phyloP scores from a whole-genome alignment of 1,140 invertebrate species.

The Sarcophaga peregrina region DNA sequence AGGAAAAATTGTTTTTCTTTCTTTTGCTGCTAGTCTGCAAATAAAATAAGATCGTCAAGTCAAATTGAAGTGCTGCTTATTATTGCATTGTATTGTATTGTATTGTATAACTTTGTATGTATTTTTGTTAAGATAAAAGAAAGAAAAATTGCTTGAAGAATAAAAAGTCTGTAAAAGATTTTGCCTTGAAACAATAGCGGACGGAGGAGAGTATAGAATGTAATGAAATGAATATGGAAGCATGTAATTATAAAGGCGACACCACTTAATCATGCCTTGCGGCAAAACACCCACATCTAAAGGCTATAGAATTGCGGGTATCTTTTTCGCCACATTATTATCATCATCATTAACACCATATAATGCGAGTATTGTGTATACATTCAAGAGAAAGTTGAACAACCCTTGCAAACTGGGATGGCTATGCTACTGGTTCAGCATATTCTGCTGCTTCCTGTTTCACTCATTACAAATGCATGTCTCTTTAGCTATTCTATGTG shows the following conservation, averaged over 20 bases:
- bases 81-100: too few relatives aligned
- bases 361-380: neutral
- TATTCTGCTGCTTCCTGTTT: neutral
- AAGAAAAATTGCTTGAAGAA: neutral
- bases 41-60: neutral
- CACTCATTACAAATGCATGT: neutral
- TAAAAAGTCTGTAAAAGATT: too few relatives aligned
- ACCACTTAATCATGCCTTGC: conserved; percentile 24
- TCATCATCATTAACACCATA: conserved; percentile 16
- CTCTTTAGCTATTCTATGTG: too few relatives aligned
- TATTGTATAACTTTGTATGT: too few relatives aligned
- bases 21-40: neutral
- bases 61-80: neutral
- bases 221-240: neutral
- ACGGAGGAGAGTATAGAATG: too few relatives aligned
- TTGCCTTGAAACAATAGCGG: neutral
- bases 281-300: conserved; percentile 17
- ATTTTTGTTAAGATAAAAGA: too few relatives aligned
- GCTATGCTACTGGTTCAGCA: neutral
- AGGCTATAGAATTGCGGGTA: conserved; percentile 7
- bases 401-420: neutral
- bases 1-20: neutral
- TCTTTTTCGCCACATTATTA: conserved; percentile 25
- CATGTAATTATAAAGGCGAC: neutral
- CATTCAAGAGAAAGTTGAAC: neutral